Base-by-base conservation (phyloP, 2,113 vertebrate species). In the Campylomormyrus numenius region DNA sequence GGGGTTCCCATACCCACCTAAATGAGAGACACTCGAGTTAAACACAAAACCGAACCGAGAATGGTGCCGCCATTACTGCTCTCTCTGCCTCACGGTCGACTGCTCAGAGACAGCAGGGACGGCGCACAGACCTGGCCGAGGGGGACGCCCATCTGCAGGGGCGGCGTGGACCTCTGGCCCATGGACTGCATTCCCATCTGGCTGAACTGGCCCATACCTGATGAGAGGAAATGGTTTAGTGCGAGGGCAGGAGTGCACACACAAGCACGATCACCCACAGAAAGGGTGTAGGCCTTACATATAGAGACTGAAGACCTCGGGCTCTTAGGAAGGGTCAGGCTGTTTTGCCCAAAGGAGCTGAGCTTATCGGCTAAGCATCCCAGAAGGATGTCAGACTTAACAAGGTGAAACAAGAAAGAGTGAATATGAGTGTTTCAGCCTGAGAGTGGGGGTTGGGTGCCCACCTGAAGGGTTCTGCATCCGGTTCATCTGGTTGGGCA, bases 141-240 rank as follows among this genome's bases (percentile, higher is more conserved):
- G 90, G 98, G 88, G 84, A 96, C 92, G 93, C 97, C 96, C 92
- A 98, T 96, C 90, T 97, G 96, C 91, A 98, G 97, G 92, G 98
- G 97, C 91, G 98, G 96, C 4, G 97, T 97, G 89, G 98, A 97
- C 83, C 98, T 97, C 94, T 97, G 97, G 91, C 96, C 96, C 91
- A 98, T 94, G 0, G 96, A 93, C 27, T 96, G 96, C 95, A 99
- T 97, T 90, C 94, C 96, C 93, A 98, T 97, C 93, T 97, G 97
- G 90, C 95, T 95, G 92, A 99, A 99, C 85, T 98, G 97, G 95
- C 96, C 98, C 95, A 99, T 97, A 92, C 97, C 98, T 99, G 91
- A 2, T 19, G n/a, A 87, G 1, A 90, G 49, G 49, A 53, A 87
- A 52, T 19, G n/a, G 46, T 27, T 87, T 52, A 27, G n/a, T 66